Evolutionary conservation across 2,113 vertebrate genomes (phyloP).

Genomic region (Caretta caretta): DNA sequence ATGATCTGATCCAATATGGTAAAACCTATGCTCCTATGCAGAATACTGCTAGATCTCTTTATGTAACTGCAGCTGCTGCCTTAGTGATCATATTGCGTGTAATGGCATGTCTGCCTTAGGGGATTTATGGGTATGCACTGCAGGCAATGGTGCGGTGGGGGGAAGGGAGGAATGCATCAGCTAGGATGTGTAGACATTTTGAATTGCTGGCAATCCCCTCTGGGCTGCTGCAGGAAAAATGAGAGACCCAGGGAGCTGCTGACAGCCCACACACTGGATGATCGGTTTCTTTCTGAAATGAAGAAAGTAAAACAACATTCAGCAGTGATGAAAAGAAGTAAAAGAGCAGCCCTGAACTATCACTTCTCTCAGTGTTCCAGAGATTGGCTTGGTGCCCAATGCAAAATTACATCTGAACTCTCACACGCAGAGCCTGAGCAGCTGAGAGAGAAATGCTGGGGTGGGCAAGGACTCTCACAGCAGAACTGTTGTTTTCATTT

Average conservation of each 20-base stretch:
- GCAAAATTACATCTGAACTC: conserved; percentile 72
- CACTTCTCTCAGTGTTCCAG: conserved; percentile 45
- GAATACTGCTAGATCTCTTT: conserved; percentile 4
- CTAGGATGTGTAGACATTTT: accelerated
- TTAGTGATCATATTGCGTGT: neutral
- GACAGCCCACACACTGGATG: conserved; percentile 45
- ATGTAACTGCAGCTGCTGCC: neutral
- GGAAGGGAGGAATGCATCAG: neutral
- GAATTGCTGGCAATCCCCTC: neutral
- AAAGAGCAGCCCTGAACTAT: conserved; percentile 71
- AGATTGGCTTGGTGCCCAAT: conserved; percentile 61
- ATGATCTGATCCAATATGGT: neutral
- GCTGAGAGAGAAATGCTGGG: conserved; percentile 6
- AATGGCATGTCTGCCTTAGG: neutral
- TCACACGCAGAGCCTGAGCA: neutral
- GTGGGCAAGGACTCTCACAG: conserved; percentile 28
- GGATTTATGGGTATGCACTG: neutral
- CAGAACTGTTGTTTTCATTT: conserved; percentile 30
- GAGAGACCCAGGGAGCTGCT: neutral
- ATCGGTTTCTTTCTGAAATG: conserved; percentile 31
- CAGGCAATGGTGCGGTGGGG: neutral
- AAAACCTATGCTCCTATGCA: conserved; percentile 2
- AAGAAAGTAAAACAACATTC: conserved; percentile 62
- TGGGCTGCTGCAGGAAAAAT: neutral
- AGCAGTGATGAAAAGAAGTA: conserved; percentile 45